A percentile compares a stretch with the other conserved stretches of the same genome.
These are phyloP conservation scores for Leptopilina syphax DNA, from an alignment of 2,888 invertebrate genomes.

Conservation along the genomic window DNA sequence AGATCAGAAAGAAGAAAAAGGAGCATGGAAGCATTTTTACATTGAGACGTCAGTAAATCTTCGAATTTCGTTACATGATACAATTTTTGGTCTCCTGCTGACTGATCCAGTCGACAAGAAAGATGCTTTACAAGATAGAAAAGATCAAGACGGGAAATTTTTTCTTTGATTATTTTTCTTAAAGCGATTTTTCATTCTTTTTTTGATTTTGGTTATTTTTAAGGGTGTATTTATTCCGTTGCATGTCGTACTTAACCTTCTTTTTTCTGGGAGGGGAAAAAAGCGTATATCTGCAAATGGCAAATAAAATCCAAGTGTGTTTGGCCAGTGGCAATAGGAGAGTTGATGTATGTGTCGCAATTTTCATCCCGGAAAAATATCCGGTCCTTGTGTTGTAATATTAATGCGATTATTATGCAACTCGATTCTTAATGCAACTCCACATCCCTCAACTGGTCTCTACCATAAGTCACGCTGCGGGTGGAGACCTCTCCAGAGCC, in stretches of 20 bases:
- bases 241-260: not conserved
- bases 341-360: slow-evolving; percentile 27
- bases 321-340: slow-evolving; percentile 17
- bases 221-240: not conserved
- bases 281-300: slow-evolving; percentile 17
- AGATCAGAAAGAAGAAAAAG: not conserved
- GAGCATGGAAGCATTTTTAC: not conserved
- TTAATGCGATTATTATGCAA: slow-evolving; percentile 38
- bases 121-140: slow-evolving; percentile 2
- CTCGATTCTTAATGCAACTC: slow-evolving; percentile 9
- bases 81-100: slow-evolving; percentile 18
- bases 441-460: slow-evolving; percentile 10
- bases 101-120: not conserved
- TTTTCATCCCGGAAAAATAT: slow-evolving; percentile 33
- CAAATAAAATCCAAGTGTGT: slow-evolving; percentile 10
- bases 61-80: slow-evolving; percentile 27
- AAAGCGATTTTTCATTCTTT: not conserved
- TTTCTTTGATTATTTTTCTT: not conserved
- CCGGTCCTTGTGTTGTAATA: slow-evolving; percentile 15
- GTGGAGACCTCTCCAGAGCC: not conserved
- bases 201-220: not conserved
- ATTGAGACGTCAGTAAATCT: slow-evolving; percentile 1
- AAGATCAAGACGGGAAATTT: not conserved
- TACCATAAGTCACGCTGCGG: slow-evolving; percentile 27
- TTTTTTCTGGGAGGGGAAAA: not conserved